Conservation (phyloP, 2,797 vertebrate species). For the Capromys pilorides region DNA sequence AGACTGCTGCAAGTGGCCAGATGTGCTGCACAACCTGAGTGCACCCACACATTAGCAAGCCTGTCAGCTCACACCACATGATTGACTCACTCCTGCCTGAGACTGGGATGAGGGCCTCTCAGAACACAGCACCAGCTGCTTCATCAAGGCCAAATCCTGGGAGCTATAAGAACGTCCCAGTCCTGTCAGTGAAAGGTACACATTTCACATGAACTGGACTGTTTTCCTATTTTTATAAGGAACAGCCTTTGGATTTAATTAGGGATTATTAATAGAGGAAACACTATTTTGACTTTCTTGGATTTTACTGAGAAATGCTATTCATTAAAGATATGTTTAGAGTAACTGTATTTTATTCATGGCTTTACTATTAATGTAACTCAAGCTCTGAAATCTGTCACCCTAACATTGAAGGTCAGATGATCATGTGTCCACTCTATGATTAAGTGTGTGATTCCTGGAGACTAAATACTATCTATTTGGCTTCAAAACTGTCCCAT, state of each 20-base stretch:
- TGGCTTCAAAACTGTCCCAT: slow-evolving; percentile 94
- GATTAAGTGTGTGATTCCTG: slow-evolving; percentile 94
- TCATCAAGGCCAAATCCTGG: slow-evolving; percentile 91
- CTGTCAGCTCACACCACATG: not conserved
- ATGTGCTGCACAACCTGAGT: not conserved
- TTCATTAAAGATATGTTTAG: slow-evolving; percentile 93
- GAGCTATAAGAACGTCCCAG: slow-evolving; percentile 87
- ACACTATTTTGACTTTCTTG: slow-evolving; percentile 97
- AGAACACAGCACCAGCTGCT: not conserved
- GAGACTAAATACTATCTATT: slow-evolving; percentile 94
- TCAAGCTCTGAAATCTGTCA: slow-evolving; percentile 94
- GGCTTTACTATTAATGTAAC: slow-evolving; percentile 92
- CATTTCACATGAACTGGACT: slow-evolving; percentile 93
- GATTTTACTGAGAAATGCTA: slow-evolving; percentile 98
- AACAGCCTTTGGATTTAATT: slow-evolving; percentile 95
- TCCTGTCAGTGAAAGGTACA: slow-evolving; percentile 92
- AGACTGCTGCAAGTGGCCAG: not conserved
- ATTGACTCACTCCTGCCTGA: not conserved
- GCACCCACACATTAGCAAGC: not conserved
- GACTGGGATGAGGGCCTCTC: not conserved
- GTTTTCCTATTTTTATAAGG: slow-evolving; percentile 94
- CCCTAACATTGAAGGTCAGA: slow-evolving; percentile 90
- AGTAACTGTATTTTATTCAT: slow-evolving; percentile 92
- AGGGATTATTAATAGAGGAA: slow-evolving; percentile 97
- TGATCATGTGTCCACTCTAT: slow-evolving; percentile 97